Base-by-base conservation (phyloP, 1,140 invertebrate genomes). In the Drosophila pallidifrons region DNA sequence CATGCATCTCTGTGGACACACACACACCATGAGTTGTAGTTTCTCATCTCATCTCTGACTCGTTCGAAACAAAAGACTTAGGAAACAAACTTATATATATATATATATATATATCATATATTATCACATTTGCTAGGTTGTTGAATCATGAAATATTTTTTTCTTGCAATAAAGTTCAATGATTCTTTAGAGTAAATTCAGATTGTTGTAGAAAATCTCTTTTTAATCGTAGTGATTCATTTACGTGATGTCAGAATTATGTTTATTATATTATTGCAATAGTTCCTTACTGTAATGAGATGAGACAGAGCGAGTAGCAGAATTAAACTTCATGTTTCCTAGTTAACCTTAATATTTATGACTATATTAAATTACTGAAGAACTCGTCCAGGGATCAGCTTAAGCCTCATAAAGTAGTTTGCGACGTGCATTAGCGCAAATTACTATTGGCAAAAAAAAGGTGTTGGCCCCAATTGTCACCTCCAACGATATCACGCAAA, bases 391-490 rank as follows among this genome's bases (percentile, higher is more conserved):
- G 46, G 57, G 64, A 28, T 68, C 38, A 73, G 25, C 51, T 63
- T 55, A 58, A 71, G 81, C 61, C 67, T 65, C 77, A 70, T 80
- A 70, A 76, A 64, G 65, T 41, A 69, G 59, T 63, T 82, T 76
- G 64, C 69, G 76, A 79, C 45, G 32, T 69, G 59, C 79, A 86
- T 86, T 86, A 86, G 68, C 68, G 72, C 65, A 82, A 79, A 86
- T 86, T 88, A 77, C 76, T 77, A 82, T 83, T 82, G 66, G 63
- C 67, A 74, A 79, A 79, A 79, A 79, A 25, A 82, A 88, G 83
- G 75, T 88, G 82, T 87, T 88, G 83, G 82, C 82, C 83, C 83
- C 82, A 86, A 86, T 86, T 86, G 82, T 86, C 82, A 86, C 82
- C 82, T 86, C 71, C 57, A 87, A 64, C 77, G 69, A 86, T 75